Evolutionary conservation across 2,888 invertebrate genomes (phyloP).

Genomic region (Onthophagus sagittarius): DNA sequence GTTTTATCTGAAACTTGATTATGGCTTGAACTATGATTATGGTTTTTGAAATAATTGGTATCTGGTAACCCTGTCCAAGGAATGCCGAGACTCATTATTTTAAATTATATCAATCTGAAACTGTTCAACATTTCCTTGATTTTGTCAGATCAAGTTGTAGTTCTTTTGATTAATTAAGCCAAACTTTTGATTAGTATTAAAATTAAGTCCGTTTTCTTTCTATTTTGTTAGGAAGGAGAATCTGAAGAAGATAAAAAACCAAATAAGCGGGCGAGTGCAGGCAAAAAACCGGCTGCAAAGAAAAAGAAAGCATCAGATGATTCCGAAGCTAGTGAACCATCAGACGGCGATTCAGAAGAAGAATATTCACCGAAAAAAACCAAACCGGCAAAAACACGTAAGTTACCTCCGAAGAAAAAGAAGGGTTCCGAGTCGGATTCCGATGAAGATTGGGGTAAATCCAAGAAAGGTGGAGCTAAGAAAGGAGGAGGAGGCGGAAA

Average conservation of each 20-base stretch:
- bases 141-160: too few species aligned
- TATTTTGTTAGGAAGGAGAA: slow-evolving; percentile 40
- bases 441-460: slow-evolving; percentile 66
- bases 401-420: slow-evolving; percentile 55
- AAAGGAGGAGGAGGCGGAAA: slow-evolving; percentile 50
- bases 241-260: slow-evolving; percentile 57
- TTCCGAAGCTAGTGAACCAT: slow-evolving; percentile 50
- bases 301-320: slow-evolving; percentile 55
- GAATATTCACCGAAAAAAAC: slow-evolving; percentile 60
- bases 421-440: slow-evolving; percentile 66
- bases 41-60: too few species aligned
- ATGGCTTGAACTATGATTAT: too few species aligned
- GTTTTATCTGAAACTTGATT: too few species aligned
- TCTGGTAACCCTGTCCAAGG: too few species aligned
- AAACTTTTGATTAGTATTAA: background rate
- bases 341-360: slow-evolving; percentile 56
- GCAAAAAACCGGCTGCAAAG: slow-evolving; percentile 50
- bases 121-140: too few species aligned
- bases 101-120: too few species aligned
- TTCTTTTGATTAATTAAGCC: background rate
- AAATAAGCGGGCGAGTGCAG: slow-evolving; percentile 53
- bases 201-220: slow-evolving; percentile 6
- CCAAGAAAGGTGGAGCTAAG: slow-evolving; percentile 52
- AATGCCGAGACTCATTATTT: too few species aligned
- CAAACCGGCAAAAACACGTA: slow-evolving; percentile 52